phyloP scores from a whole-genome alignment of 2,888 invertebrate genomes.

The Mayetiola destructor region DNA sequence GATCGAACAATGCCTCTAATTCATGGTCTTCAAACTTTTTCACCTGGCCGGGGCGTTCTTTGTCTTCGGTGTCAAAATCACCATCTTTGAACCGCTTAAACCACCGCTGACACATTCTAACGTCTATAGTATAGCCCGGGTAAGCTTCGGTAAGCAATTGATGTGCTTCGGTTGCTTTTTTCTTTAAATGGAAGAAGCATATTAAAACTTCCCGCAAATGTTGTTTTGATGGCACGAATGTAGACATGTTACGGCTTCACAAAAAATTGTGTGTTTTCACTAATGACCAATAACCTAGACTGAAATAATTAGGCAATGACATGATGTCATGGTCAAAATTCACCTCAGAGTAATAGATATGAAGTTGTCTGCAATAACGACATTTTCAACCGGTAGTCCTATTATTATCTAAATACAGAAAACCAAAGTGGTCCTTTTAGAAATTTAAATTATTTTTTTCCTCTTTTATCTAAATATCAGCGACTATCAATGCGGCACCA shows the following conservation, averaged over 20 bases:
- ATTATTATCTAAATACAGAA: no score
- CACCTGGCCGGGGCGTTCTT: constrained; percentile 16
- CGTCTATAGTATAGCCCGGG: constrained; percentile 12
- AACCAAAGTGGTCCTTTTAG: no score
- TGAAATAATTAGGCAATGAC: no score
- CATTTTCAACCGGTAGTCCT: no score
- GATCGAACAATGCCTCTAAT: constrained; percentile 18
- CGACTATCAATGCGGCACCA: constrained; percentile 30
- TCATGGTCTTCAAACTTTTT: constrained; percentile 17
- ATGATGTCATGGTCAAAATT: no score
- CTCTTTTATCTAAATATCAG: constrained; percentile 18
- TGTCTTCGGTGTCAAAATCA: constrained; percentile 18
- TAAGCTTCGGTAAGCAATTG: constrained; percentile 20
- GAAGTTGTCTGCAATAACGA: no score
- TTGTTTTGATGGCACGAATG: background rate
- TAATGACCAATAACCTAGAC: no score
- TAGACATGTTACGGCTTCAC: no score
- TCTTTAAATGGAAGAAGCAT: background rate
- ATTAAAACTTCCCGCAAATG: no score
- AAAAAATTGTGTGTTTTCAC: no score
- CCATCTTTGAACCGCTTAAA: constrained; percentile 18
- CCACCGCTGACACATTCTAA: constrained; percentile 15
- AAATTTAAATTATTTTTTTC: no score
- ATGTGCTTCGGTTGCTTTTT: constrained; percentile 14
- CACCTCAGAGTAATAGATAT: no score